phyloP scores from a whole-genome alignment of 1,140 invertebrate genomes.

The Tetramorium simillimum region DNA sequence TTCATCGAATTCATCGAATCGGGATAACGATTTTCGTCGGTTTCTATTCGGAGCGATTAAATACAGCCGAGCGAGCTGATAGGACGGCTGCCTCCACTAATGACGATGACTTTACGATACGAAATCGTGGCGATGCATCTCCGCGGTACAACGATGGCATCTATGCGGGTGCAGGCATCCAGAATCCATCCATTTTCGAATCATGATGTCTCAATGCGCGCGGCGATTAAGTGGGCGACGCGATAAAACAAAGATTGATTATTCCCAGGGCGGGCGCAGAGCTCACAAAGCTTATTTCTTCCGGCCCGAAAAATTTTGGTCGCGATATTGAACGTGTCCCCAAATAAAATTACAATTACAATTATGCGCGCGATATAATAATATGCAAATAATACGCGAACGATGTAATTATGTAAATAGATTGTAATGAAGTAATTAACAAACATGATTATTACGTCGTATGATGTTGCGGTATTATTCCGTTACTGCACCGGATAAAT shows the following conservation, averaged over 20 bases:
- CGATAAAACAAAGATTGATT: conserved; percentile 53
- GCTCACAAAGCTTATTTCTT: not conserved
- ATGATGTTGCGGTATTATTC: conserved; percentile 17
- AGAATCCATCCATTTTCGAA: conserved; percentile 39
- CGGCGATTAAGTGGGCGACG: conserved; percentile 33
- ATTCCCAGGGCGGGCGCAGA: not conserved
- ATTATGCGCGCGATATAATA: conserved; percentile 46
- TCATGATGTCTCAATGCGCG: conserved; percentile 43
- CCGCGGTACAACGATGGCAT: conserved; percentile 30
- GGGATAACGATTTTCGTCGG: not conserved
- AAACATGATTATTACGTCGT: conserved; percentile 44
- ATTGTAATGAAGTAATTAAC: conserved; percentile 60
- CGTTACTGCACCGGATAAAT: conserved; percentile 1
- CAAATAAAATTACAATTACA: conserved; percentile 45
- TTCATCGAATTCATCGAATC: not conserved
- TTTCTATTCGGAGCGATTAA: conserved; percentile 30
- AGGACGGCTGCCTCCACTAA: conserved; percentile 27
- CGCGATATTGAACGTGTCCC: not conserved
- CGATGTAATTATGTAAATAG: conserved; percentile 53
- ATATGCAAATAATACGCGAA: conserved; percentile 43
- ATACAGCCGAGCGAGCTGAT: conserved; percentile 3
- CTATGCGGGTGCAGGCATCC: conserved; percentile 54
- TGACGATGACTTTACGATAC: conserved; percentile 53
- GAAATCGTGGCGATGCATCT: conserved; percentile 46
- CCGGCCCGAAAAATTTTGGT: not conserved